Percentiles rank a stretch among this genome's conserved stretches.
Evolutionary conservation across 2,113 vertebrate genomes (phyloP).

Genomic region (Rissa tridactyla): DNA sequence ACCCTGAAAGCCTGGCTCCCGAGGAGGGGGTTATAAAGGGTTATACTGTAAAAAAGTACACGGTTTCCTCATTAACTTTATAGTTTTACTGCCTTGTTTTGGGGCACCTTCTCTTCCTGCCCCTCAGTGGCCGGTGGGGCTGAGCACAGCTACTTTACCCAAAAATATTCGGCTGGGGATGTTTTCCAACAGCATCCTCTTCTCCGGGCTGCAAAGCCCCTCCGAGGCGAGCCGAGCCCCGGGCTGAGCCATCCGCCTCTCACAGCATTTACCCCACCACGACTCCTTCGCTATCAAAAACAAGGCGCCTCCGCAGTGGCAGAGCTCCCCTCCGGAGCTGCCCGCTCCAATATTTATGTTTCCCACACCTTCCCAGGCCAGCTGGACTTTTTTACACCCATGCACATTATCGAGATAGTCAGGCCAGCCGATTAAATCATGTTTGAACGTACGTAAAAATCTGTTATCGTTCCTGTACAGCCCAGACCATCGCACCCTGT

Average conservation of each 20-base stretch:
- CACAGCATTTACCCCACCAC: not conserved
- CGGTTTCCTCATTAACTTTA: conserved; percentile 76
- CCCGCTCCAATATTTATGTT: not conserved
- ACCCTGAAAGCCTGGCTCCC: conserved; percentile 69
- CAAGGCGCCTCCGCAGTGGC: not conserved
- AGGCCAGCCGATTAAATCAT: conserved; percentile 45
- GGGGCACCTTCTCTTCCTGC: conserved; percentile 68
- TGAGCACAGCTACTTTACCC: not conserved
- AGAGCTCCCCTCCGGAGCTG: not conserved
- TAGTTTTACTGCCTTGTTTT: conserved; percentile 73
- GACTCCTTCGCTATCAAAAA: not conserved
- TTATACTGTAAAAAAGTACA: conserved; percentile 63
- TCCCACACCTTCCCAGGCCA: conserved; percentile 24
- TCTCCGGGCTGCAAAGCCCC: not conserved
- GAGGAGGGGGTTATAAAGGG: conserved; percentile 60
- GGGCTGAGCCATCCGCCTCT: rapidly evolving
- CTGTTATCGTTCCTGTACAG: not conserved
- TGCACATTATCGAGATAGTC: not conserved
- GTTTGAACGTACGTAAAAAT: conserved; percentile 45
- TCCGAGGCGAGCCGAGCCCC: not conserved
- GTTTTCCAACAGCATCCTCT: not conserved
- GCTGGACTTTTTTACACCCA: conserved; percentile 56
- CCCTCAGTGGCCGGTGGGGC: not conserved
- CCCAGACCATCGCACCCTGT: not conserved
- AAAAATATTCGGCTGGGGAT: rapidly evolving